Conservation (phyloP, 1,140 invertebrate genomes). For the Drosophila mauritiana region DNA sequence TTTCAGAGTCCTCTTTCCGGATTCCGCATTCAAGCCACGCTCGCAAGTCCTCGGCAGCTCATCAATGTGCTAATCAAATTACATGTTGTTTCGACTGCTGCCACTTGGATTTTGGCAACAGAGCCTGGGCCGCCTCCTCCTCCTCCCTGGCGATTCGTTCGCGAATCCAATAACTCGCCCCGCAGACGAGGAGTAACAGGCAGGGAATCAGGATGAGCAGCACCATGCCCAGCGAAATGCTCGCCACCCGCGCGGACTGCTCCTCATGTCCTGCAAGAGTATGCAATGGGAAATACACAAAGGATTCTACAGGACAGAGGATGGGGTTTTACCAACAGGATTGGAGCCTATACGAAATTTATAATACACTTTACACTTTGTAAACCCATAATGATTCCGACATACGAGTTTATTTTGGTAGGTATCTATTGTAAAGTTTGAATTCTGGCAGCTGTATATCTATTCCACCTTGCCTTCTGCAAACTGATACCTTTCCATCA, state of each 20-base stretch:
- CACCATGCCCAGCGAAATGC: constrained; percentile 91
- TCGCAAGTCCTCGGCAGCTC: constrained; percentile 39
- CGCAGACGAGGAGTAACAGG: constrained; percentile 89
- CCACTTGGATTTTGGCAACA: constrained; percentile 59
- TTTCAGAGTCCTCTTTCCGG: not conserved
- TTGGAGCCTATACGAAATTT: not conserved
- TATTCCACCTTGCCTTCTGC: constrained; percentile 1
- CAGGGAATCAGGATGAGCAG: constrained; percentile 91
- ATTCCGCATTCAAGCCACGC: constrained; percentile 32
- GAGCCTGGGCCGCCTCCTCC: constrained; percentile 60
- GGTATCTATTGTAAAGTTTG: too few species aligned
- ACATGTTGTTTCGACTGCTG: constrained; percentile 48
- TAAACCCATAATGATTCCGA: too few species aligned
- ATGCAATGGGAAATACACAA: constrained; percentile 33
- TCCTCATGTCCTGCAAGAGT: constrained; percentile 89
- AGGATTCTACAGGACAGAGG: not conserved
- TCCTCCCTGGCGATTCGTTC: constrained; percentile 74
- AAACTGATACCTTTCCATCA: constrained; percentile 35
- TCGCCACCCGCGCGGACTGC: constrained; percentile 90
- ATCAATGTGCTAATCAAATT: constrained; percentile 60
- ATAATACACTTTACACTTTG: not conserved
- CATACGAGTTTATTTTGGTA: too few species aligned
- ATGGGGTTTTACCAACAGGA: not conserved
- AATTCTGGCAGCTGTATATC: not conserved
- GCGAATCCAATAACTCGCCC: constrained; percentile 85